Evolutionary conservation across 2,888 invertebrate genomes (phyloP), one percentile per base, ranked within the genome.

Genomic region (Pseudococcus jackbeardsleyi): DNA sequence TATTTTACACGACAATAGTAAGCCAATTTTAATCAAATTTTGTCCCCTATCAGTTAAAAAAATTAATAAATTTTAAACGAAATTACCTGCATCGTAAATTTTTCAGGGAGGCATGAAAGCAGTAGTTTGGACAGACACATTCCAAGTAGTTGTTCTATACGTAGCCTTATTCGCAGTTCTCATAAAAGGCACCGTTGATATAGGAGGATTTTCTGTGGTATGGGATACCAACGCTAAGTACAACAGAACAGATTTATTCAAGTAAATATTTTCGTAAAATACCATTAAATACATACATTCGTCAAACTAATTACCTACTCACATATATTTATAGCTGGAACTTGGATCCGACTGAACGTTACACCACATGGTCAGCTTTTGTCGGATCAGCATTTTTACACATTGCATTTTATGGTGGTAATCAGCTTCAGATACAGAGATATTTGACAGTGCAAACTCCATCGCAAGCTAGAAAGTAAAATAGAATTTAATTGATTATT

Each of bases 1-100:
- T 93, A 33, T 92, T 93, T 90, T 93, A 93, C 91, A 93, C 93
- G 0, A 92, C 93, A 17, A 90, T 93, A 88, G 93, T 93, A 91
- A 91, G 92, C 92, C 6, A 50, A 8, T 42, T 42, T 8, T 42
- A 3, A 42, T 39, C 0, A 86, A 42, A 39, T 19, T 54, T n/a
- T 19, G 4, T 22, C 1, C 48, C 48, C 4, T 50, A 50, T 0
- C 0, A 11, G 15, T 15, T 42, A 42, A 42, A 42, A 48, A 15
- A 50, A 50, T 50, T 19, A 59, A 9, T 64, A 0, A 0, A 22
- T 11, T 22, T 22, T 22, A 11, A 17, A 46, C 48, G 11, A 33
- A 82, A 46, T 46, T 46, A 82, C 17, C 19, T 59, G 9, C 72
- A 15, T 22, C 22, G 5, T 77, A 9, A 22, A 39, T 84, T 79